Conservation (phyloP, 35 echinoderm and acorn worm genomes). For the Holothuria glaberrima region DNA sequence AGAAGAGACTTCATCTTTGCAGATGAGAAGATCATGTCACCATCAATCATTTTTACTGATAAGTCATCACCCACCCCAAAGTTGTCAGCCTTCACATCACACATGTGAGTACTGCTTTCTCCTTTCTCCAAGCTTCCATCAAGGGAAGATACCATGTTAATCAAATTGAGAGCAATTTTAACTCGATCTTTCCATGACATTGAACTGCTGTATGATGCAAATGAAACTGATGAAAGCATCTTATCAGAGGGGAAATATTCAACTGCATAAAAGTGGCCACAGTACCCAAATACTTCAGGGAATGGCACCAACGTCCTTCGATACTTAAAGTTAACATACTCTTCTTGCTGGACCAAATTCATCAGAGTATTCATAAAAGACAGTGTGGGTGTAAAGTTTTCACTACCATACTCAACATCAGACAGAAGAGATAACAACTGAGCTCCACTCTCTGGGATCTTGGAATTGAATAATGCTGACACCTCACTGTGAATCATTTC, state of each 20-base stretch:
- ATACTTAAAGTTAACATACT: conserved; percentile 56
- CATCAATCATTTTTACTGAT: conserved; percentile 17
- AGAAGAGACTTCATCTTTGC: conserved; percentile 25
- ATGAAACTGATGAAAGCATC: conserved; percentile 30
- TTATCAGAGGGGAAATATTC: conserved; percentile 35
- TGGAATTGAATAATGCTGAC: not conserved
- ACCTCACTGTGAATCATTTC: conserved; percentile 15
- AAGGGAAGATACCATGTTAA: not conserved
- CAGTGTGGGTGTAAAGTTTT: not conserved
- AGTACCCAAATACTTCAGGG: conserved; percentile 15
- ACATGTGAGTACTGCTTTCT: conserved; percentile 2
- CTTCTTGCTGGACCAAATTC: conserved; percentile 46
- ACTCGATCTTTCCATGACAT: conserved; percentile 25
- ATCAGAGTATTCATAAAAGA: conserved; percentile 44
- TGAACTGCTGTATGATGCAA: not conserved
- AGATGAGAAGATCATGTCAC: conserved; percentile 52
- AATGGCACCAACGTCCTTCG: conserved; percentile 1
- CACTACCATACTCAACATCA: not conserved
- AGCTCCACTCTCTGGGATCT: not conserved
- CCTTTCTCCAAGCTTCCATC: not conserved
- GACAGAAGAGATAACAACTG: not conserved
- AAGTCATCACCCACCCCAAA: conserved; percentile 42
- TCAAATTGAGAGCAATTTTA: conserved; percentile 13
- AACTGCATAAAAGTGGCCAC: conserved; percentile 43
- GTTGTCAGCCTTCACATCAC: conserved; percentile 50